phyloP scores from a whole-genome alignment of 2,113 vertebrate species.

The Hoplias malabaricus region DNA sequence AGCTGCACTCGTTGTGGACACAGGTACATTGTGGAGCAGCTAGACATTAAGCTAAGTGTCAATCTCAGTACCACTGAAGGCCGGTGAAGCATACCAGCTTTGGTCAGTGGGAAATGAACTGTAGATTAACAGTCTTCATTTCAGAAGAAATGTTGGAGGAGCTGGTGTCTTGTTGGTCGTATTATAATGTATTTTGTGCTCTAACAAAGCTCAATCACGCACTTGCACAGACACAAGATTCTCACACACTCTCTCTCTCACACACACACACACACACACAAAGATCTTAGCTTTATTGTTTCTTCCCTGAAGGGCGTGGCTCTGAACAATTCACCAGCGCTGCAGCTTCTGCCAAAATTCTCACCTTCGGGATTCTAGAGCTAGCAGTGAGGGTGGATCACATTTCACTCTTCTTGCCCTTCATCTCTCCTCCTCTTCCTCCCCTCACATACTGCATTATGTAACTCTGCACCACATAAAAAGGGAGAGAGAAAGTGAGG shows the following conservation, averaged over 20 bases:
- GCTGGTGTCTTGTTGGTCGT: no score
- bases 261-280: background rate
- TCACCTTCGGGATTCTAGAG: slow-evolving; percentile 37
- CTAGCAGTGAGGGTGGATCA: slow-evolving; percentile 36
- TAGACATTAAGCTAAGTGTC: no score
- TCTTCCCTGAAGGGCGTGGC: slow-evolving; percentile 6
- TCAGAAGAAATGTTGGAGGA: no score
- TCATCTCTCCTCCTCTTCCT: slow-evolving; percentile 37
- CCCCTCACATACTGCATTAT: slow-evolving; percentile 55
- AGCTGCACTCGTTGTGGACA: no score
- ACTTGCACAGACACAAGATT: background rate
- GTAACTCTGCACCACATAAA: slow-evolving; percentile 57
- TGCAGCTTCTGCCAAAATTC: slow-evolving; percentile 41
- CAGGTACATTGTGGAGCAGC: no score
- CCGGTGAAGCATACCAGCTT: no score
- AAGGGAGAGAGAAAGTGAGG: background rate
- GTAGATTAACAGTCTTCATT: no score
- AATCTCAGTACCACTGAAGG: no score
- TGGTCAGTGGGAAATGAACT: no score
- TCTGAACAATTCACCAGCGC: slow-evolving; percentile 44
- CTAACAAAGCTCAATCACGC: background rate
- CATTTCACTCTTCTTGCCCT: slow-evolving; percentile 53
- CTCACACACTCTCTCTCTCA: background rate
- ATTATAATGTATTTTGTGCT: no score
- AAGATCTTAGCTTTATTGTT: background rate